Conservation (phyloP, 1,140 invertebrate genomes). For the Brachionus koreanus region DNA sequence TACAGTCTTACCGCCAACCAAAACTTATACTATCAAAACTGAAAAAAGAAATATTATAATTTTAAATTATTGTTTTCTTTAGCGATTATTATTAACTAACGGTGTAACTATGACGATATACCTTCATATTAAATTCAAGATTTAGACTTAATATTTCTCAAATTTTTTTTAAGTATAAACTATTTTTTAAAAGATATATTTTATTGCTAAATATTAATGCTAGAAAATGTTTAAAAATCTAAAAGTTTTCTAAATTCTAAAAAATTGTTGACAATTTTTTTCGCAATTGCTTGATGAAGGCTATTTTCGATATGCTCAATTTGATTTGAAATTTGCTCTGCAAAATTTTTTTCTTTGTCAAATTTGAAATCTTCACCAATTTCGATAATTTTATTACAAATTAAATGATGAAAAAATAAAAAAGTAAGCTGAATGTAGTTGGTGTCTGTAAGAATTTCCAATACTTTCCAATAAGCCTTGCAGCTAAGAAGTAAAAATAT, state of each 20-base stretch:
- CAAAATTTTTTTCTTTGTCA: not conserved
- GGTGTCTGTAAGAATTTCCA: not conserved
- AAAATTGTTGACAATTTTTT: conserved; percentile 1
- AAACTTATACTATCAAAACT: not conserved
- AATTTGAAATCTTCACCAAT: not conserved
- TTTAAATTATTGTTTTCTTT: conserved; percentile 26
- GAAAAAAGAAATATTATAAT: conserved; percentile 24
- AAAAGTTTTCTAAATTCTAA: conserved; percentile 10
- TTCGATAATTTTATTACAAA: not conserved
- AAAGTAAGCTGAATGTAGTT: conserved; percentile 3
- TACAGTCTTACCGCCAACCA: not conserved
- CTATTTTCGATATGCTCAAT: not conserved
- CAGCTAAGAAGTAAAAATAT: conserved; percentile 6
- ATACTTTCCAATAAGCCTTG: conserved; percentile 5
- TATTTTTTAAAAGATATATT: not conserved
- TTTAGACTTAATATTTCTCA: not conserved
- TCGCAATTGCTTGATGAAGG: not conserved
- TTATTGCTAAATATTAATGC: too few relatives aligned
- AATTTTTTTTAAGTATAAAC: not conserved
- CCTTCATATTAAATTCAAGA: not conserved
- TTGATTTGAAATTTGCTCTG: not conserved
- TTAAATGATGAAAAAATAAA: not conserved
- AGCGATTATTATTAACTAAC: conserved; percentile 21
- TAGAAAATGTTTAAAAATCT: conserved; percentile 34
- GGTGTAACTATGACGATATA: conserved; percentile 17